Percentiles rank a stretch among this genome's conserved stretches.
Evolutionary conservation across 2,113 vertebrate species (phyloP).

Genomic region (Bettongia penicillata): DNA sequence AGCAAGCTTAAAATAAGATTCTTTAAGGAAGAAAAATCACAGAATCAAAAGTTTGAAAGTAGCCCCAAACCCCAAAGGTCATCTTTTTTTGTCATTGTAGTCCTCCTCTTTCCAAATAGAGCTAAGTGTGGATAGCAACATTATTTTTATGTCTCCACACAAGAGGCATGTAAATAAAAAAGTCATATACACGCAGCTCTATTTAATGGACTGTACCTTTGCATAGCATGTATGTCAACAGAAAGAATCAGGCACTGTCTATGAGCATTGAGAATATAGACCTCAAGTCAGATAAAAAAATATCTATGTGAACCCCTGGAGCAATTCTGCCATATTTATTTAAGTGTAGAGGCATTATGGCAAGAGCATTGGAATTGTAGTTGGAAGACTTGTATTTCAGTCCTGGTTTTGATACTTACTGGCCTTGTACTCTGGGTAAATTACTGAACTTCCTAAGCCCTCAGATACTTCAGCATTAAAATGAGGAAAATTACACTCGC

Average conservation of each 20-base stretch:
- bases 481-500: not conserved
- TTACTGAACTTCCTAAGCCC: not conserved
- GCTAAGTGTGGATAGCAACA: not conserved
- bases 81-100: not conserved
- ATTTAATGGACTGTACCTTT: not conserved
- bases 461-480: not conserved
- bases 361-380: not conserved
- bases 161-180: not conserved
- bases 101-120: not conserved
- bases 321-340: not conserved
- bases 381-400: not conserved
- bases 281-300: not conserved
- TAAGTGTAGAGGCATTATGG: not conserved
- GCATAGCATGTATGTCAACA: not conserved
- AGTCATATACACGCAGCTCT: not conserved
- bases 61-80: not conserved
- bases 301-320: not conserved
- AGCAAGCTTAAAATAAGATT: conserved; percentile 11
- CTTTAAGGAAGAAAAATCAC: not conserved
- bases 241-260: not conserved
- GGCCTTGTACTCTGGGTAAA: not conserved
- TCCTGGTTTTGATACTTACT: not conserved
- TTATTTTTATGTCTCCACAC: not conserved
- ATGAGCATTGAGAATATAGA: not conserved
- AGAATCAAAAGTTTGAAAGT: not conserved